A percentile compares a stretch with the other conserved stretches of the same genome.
Evolutionary conservation across 2,113 vertebrate genomes (phyloP).

Genomic region (Apaloderma vittatum): DNA sequence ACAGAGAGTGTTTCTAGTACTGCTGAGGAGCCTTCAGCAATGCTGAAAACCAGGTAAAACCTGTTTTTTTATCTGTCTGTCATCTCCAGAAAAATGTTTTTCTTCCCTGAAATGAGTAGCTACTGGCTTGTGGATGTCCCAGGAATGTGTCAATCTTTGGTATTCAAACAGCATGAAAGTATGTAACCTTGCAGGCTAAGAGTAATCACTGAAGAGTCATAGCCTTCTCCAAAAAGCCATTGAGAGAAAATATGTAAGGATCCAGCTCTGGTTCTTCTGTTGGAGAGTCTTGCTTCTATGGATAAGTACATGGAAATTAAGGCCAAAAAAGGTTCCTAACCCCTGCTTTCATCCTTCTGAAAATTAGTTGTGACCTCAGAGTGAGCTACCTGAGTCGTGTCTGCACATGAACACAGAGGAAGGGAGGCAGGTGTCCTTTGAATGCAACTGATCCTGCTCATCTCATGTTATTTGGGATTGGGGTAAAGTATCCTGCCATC

Average conservation of each 20-base stretch:
- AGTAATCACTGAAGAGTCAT: neutral
- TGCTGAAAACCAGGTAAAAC: neutral
- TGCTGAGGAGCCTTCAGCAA: neutral
- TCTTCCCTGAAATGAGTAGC: neutral
- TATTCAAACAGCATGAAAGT: neutral
- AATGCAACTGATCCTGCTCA: neutral
- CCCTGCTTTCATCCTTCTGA: neutral
- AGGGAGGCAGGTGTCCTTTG: neutral
- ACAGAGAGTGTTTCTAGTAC: neutral
- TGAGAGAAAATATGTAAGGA: neutral
- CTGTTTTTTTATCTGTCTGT: neutral
- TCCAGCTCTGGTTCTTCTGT: neutral
- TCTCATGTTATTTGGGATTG: neutral
- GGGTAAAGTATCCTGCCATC: neutral
- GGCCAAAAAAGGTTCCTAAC: neutral
- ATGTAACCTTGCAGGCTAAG: neutral
- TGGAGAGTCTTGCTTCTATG: neutral
- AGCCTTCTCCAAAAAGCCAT: neutral
- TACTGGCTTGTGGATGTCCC: neutral
- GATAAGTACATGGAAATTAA: neutral
- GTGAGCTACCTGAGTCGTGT: neutral
- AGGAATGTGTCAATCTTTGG: neutral
- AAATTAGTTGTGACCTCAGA: neutral
- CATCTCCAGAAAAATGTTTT: neutral
- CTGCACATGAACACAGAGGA: neutral